Evolutionary conservation across 2,113 vertebrate species (phyloP), one percentile per base, ranked within the genome.

Genomic region (Clarias batrachus): DNA sequence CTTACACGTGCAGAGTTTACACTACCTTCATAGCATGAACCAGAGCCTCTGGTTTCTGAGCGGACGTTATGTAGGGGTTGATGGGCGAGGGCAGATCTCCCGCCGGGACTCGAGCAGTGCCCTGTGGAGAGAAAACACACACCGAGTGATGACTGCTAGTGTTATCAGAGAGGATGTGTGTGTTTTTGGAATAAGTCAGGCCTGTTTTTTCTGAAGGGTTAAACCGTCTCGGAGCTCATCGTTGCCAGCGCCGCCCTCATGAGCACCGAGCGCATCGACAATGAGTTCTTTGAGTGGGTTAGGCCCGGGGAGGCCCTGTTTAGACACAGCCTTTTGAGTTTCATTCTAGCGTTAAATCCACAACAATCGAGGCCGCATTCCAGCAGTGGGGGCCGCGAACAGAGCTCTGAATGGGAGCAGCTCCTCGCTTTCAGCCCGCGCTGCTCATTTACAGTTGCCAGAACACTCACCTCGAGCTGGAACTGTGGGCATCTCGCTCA

Each of bases 21-120:
- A 37, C 0, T 37, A 97, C 97, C 96, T 97, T 98, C 96, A 98
- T 97, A 23, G 97, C 97, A 0, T 97, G 97, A 25, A 97, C 96
- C 4, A 97, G 96, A 0, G 97, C 97, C 89, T 98, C 97, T 0
- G 97, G 97, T 90, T 97, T 98, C 94, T 97, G 97, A n/a, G 93
- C 94, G 0, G 91, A 88, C 0, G 96, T 91, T 84, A 94, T 90
- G 71, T 94, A 96, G 60, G 93, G 92, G 0, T 93, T 83, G 14
- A 94, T 88, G 60, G 96, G 88, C 25, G 95, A 94, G 0, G 93
- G 92, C 16, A 93, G 90, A 84, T 96, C 94, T 81, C 95, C 94
- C 1, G 94, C 87, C 2, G 93, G 79, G 66, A 93, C 91, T 82
- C 93, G 93, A 60, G 88, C 81, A 0, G 95, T 94, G 57, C 96